phyloP scores from a whole-genome alignment of 2,113 vertebrate species.

The Corydoras maculifer region DNA sequence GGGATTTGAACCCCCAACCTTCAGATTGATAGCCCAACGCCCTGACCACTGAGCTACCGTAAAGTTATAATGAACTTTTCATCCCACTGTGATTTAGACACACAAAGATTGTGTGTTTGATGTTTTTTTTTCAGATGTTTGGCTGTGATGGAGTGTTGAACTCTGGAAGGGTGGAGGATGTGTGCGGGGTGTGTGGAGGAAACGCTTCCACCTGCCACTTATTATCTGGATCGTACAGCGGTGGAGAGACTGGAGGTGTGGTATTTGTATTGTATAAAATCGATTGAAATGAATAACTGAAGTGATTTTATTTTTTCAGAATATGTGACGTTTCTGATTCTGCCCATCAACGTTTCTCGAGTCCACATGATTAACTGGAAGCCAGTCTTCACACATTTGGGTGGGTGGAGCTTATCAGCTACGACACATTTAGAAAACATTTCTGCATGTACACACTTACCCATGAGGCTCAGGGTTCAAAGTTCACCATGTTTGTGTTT shows the following conservation, averaged over 20 bases:
- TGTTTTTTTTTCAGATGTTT: constrained; percentile 65
- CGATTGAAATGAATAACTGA: too few species aligned
- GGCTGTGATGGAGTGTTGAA: constrained; percentile 84
- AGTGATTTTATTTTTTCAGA: constrained; percentile 55
- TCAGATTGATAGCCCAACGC: too few species aligned
- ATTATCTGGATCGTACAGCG: constrained; percentile 67
- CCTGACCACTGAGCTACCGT: too few species aligned
- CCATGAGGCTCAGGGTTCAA: too few species aligned
- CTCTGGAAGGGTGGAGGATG: constrained; percentile 70
- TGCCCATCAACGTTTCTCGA: constrained; percentile 70
- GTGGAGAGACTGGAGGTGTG: constrained; percentile 75
- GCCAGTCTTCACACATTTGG: constrained; percentile 89
- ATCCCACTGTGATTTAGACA: too few species aligned
- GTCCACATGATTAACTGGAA: constrained; percentile 72
- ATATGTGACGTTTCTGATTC: constrained; percentile 78
- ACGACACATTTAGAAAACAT: too few species aligned
- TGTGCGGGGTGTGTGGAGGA: constrained; percentile 81
- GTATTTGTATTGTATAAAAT: too few species aligned
- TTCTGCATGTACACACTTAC: too few species aligned
- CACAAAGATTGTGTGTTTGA: too few species aligned
- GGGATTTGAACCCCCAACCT: too few species aligned
- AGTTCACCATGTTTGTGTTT: not conserved
- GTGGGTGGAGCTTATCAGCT: constrained; percentile 49
- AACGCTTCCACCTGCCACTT: constrained; percentile 72
- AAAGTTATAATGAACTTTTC: too few species aligned